phyloP scores from a whole-genome alignment of 1,140 invertebrate genomes.

The Acromyrmex heyeri region DNA sequence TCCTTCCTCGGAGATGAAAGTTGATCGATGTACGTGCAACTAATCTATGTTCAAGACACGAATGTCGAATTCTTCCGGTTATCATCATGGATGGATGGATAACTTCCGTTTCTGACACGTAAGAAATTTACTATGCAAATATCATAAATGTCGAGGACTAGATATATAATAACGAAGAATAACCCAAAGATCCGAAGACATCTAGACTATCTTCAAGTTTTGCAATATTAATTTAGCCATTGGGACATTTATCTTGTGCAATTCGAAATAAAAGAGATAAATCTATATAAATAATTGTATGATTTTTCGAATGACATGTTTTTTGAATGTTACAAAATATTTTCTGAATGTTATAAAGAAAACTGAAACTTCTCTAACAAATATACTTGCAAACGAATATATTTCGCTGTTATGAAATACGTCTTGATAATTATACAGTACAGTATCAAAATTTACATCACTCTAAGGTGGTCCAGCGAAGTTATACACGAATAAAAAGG shows the following conservation, averaged over 20 bases:
- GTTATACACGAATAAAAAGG: neutral
- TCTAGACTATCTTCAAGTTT: neutral
- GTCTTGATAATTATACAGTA: neutral
- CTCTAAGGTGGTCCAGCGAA: neutral
- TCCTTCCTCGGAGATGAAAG: constrained; percentile 21
- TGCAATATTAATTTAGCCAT: too few relatives aligned
- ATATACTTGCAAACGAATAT: neutral
- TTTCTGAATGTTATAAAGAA: neutral
- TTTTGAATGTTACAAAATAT: neutral
- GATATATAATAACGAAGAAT: constrained; percentile 61
- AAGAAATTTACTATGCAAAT: constrained; percentile 23
- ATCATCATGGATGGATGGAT: constrained; percentile 30
- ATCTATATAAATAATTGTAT: neutral
- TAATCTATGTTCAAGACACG: constrained; percentile 68
- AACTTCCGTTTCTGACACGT: constrained; percentile 40
- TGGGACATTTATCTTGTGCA: too few relatives aligned
- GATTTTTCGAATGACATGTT: neutral
- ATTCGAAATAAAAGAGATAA: neutral
- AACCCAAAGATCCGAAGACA: neutral
- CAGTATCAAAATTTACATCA: constrained; percentile 25
- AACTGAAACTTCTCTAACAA: neutral
- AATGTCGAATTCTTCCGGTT: constrained; percentile 65
- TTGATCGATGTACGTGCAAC: constrained; percentile 70
- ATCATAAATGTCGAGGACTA: neutral
- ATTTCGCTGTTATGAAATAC: neutral